Conservation (phyloP, 2,797 vertebrate genomes). For the Clarias fuscus region DNA sequence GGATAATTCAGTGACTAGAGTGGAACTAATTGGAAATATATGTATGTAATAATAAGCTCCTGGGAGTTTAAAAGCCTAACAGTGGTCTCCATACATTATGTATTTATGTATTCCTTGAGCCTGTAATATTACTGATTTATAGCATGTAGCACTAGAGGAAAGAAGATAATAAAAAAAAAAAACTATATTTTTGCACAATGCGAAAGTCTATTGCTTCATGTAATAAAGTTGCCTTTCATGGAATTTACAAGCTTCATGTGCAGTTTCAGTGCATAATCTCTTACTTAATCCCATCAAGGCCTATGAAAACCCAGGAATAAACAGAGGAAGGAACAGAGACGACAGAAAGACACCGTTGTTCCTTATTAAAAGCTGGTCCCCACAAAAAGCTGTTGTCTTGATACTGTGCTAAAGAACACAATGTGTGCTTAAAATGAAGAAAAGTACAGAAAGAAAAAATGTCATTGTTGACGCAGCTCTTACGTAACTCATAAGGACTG, state of each 20-base stretch:
- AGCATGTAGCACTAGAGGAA: neutral
- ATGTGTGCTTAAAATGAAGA: neutral
- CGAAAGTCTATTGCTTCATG: neutral
- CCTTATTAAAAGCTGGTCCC: neutral
- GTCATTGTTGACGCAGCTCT: neutral
- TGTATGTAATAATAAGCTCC: neutral
- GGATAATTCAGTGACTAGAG: neutral
- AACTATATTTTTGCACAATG: neutral
- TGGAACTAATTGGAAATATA: neutral
- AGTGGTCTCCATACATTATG: neutral
- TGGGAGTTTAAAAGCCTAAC: neutral
- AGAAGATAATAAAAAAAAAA: neutral
- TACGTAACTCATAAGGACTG: neutral
- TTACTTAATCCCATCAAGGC: slow-evolving; percentile 28
- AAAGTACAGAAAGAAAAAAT: neutral
- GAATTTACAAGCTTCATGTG: neutral
- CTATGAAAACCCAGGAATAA: slow-evolving; percentile 10
- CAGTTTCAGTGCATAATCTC: slow-evolving; percentile 41
- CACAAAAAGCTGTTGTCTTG: neutral
- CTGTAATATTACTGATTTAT: neutral
- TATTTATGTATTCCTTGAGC: neutral
- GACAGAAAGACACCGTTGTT: neutral
- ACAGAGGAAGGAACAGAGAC: neutral
- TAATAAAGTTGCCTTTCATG: slow-evolving; percentile 1
- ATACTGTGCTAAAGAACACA: neutral